Evolutionary conservation across 1,140 invertebrate genomes (phyloP).

Genomic region (Aphelenchoides besseyi): DNA sequence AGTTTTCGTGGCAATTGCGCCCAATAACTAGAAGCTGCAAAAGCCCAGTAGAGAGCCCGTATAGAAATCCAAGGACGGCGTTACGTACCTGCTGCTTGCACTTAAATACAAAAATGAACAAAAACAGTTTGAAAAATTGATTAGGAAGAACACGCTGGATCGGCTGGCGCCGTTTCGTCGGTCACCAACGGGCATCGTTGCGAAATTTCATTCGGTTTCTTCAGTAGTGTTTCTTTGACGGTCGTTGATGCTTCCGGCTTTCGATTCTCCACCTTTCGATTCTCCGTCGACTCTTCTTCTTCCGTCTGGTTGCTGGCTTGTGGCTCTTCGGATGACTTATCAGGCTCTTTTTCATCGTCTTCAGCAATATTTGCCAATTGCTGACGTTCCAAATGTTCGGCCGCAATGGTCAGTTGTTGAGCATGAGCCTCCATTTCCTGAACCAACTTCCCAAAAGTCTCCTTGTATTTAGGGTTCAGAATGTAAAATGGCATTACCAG

Average conservation of each 20-base stretch:
- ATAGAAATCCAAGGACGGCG: not conserved
- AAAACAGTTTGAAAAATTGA: not conserved
- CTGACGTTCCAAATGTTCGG: not conserved
- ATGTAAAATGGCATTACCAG: constrained; percentile 41
- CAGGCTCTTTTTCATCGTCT: not conserved
- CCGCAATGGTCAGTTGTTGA: not conserved
- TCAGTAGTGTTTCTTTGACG: constrained; percentile 13
- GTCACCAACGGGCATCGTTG: not conserved
- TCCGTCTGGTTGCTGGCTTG: not conserved
- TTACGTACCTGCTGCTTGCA: not conserved
- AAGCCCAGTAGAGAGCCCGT: not conserved
- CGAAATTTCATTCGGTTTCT: not conserved
- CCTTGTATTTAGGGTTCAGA: constrained; percentile 44
- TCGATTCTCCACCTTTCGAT: not conserved
- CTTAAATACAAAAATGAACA: no score
- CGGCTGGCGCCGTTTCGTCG: constrained; percentile 20
- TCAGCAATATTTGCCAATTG: not conserved
- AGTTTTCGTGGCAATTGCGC: no score
- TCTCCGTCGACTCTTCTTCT: not conserved
- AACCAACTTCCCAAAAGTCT: constrained; percentile 31
- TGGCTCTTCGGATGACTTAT: not conserved
- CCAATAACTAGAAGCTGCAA: not conserved
- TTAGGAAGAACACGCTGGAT: not conserved
- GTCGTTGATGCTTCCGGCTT: not conserved
- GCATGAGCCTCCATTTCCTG: constrained; percentile 33